phyloP scores from a whole-genome alignment of 2,113 vertebrate species.

The Anhinga rufa region DNA sequence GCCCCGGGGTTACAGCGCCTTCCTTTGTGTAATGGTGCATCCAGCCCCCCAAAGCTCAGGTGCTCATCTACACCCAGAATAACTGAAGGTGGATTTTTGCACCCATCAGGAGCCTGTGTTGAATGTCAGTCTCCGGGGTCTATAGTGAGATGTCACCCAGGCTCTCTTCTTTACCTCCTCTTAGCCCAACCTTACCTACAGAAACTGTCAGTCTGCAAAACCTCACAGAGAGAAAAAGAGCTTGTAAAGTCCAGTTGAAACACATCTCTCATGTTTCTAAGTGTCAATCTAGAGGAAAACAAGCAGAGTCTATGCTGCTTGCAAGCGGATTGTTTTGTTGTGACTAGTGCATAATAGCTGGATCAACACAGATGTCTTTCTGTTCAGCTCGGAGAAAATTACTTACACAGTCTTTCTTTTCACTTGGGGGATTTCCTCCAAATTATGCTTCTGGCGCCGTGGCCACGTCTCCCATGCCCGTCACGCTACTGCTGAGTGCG shows the following conservation, averaged over 20 bases:
- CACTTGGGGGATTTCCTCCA: slow-evolving; percentile 22
- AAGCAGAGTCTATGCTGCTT: background rate
- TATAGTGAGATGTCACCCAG: fast-evolving
- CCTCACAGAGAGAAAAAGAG: background rate
- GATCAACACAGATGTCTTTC: slow-evolving; percentile 27
- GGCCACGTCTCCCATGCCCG: fast-evolving
- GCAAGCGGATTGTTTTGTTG: background rate
- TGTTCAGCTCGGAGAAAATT: slow-evolving; percentile 25
- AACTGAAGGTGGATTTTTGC: background rate
- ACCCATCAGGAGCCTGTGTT: background rate
- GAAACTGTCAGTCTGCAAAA: background rate
- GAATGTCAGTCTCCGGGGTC: background rate
- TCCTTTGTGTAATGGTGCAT: fast-evolving
- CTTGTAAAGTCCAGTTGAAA: background rate
- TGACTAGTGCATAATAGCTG: background rate
- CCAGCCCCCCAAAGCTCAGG: background rate
- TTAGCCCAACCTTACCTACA: background rate
- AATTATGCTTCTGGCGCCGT: background rate
- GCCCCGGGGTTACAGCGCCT: background rate
- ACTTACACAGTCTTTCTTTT: slow-evolving; percentile 42
- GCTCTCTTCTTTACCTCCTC: background rate
- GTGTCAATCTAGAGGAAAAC: background rate
- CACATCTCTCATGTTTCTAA: background rate
- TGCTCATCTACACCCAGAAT: background rate
- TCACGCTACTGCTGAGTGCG: background rate